Evolutionary conservation across 1,140 invertebrate genomes (phyloP).

Genomic region (Caenorhabditis elegans): WBcel235 BX284606.5:10513001-10513500

Average conservation of each 20-base stretch:
- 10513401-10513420: no score
- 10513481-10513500: no score
- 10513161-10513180: background rate
- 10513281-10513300: constrained; percentile 6
- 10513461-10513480: no score
- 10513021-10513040: constrained; percentile 32
- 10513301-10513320: background rate
- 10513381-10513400: no score
- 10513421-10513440: no score
- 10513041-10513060: constrained; percentile 29
- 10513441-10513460: no score
- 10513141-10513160: background rate
- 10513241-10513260: background rate
- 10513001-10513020: constrained; percentile 29
- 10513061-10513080: constrained; percentile 29
- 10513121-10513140: constrained; percentile 12
- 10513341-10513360: no score
- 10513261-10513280: background rate
- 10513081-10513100: background rate
- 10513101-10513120: background rate
- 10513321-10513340: no score
- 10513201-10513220: constrained; percentile 15
- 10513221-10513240: constrained; percentile 18
- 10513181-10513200: constrained; percentile 16
- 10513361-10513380: no score